Percentiles rank a stretch among this genome's conserved stretches.
Evolutionary conservation across 1,140 invertebrate species (phyloP).

Genomic region (Saccostrea cuccullata): DNA sequence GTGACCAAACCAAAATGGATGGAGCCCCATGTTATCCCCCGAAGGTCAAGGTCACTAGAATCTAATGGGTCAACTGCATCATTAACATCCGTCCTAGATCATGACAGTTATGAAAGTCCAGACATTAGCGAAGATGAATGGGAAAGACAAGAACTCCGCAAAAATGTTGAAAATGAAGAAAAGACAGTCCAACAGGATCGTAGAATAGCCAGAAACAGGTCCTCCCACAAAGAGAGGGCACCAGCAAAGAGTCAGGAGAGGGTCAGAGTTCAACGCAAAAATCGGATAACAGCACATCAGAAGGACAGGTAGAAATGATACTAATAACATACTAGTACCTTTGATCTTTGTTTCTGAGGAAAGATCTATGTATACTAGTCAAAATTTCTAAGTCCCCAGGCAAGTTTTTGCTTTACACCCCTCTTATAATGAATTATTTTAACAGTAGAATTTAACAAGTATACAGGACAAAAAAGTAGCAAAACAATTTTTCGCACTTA

Average conservation of each 20-base stretch:
- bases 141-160: slow-evolving; percentile 25
- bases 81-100: slow-evolving; percentile 71
- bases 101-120: slow-evolving; percentile 72
- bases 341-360: too few relatives aligned
- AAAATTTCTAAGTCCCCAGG: too few relatives aligned
- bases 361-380: too few relatives aligned
- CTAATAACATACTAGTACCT: too few relatives aligned
- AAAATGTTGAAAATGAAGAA: slow-evolving; percentile 43
- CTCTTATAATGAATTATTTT: too few relatives aligned
- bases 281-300: neutral
- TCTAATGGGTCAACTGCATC: slow-evolving; percentile 72
- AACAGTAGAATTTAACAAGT: too few relatives aligned
- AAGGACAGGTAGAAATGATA: neutral
- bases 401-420: too few relatives aligned
- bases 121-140: slow-evolving; percentile 48
- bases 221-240: neutral
- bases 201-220: neutral
- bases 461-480: too few relatives aligned
- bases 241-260: slow-evolving; percentile 13
- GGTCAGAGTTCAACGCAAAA: slow-evolving; percentile 16
- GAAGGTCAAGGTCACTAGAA: slow-evolving; percentile 64
- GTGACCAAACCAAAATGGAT: slow-evolving; percentile 72
- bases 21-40: slow-evolving; percentile 61
- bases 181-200: slow-evolving; percentile 33
- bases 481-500: too few relatives aligned